These are phyloP conservation scores for Brenthis daphne DNA, from an alignment of 2,888 invertebrate species.

Conservation along the genomic window DNA sequence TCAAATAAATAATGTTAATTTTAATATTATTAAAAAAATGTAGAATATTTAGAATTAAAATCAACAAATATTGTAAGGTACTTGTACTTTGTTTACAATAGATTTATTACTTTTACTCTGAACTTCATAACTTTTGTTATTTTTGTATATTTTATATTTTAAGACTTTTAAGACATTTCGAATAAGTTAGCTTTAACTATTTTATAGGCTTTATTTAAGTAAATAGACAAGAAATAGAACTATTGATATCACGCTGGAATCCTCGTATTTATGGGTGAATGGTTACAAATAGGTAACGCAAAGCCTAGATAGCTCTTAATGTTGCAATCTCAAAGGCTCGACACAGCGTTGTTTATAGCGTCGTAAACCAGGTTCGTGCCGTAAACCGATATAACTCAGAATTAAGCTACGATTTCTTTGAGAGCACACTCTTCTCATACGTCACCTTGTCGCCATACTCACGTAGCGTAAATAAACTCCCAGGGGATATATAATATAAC, in stretches of 20 bases:
- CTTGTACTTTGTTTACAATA: no score
- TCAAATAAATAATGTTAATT: no score
- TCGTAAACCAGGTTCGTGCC: slow-evolving; percentile 72
- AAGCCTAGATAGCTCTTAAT: slow-evolving; percentile 61
- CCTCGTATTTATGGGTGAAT: slow-evolving; percentile 64
- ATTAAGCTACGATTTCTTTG: slow-evolving; percentile 50
- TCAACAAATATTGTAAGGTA: no score
- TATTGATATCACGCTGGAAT: slow-evolving; percentile 50
- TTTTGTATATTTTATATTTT: no score
- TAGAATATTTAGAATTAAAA: no score
- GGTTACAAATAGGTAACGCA: slow-evolving; percentile 64
- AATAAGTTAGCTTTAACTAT: slow-evolving; percentile 5
- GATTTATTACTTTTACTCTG: no score
- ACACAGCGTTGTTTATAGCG: slow-evolving; percentile 66
- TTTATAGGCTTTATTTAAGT: slow-evolving; percentile 24
- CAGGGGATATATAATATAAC: slow-evolving; percentile 3
- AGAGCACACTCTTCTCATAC: slow-evolving; percentile 23
- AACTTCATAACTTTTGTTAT: no score
- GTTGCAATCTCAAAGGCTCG: slow-evolving; percentile 66
- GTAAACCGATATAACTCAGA: slow-evolving; percentile 69
- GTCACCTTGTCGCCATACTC: slow-evolving; percentile 30
- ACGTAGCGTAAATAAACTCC: slow-evolving; percentile 28
- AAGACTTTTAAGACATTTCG: neutral
- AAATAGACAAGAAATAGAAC: slow-evolving; percentile 21
- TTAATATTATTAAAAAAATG: no score